These are phyloP conservation scores for Denticeps clupeoides DNA, from an alignment of 2,797 vertebrate species.

Conservation along the genomic window DNA sequence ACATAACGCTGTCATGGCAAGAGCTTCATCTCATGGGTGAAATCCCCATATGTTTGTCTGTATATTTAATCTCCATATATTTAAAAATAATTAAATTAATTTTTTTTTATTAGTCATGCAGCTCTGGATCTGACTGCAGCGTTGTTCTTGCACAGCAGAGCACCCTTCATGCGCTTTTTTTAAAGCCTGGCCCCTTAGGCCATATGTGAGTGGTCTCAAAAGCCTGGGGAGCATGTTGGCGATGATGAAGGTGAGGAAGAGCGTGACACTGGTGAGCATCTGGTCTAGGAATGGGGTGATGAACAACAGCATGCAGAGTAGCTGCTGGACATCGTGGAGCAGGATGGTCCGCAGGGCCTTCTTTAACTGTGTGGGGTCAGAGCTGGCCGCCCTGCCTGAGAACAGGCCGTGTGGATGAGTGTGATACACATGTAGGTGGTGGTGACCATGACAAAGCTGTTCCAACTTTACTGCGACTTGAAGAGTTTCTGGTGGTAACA, in stretches of 20 bases:
- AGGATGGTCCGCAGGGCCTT: conserved; percentile 17
- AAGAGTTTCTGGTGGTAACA: conserved; percentile 4
- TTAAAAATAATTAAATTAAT: no score
- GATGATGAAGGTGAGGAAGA: conserved; percentile 7
- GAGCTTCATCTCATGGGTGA: no score
- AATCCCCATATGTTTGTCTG: no score
- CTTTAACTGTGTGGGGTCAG: not conserved
- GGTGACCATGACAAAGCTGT: not conserved
- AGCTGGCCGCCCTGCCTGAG: not conserved
- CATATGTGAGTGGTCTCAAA: conserved; percentile 15
- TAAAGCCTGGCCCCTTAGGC: conserved; percentile 9
- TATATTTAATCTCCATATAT: no score
- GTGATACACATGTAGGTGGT: conserved; percentile 12
- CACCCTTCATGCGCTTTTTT: conserved; percentile 3
- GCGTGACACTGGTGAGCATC: not conserved
- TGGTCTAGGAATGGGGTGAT: not conserved
- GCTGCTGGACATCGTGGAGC: conserved; percentile 8
- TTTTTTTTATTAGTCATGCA: not conserved
- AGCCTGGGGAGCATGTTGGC: conserved; percentile 2
- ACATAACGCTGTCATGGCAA: not conserved
- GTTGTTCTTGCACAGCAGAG: not conserved
- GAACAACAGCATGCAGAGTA: conserved; percentile 12
- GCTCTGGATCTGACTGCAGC: no score
- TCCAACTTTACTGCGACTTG: not conserved
- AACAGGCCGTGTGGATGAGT: conserved; percentile 8